Evolutionary conservation across 2,888 invertebrate genomes (phyloP).

Genomic region (Myopa testacea): DNA sequence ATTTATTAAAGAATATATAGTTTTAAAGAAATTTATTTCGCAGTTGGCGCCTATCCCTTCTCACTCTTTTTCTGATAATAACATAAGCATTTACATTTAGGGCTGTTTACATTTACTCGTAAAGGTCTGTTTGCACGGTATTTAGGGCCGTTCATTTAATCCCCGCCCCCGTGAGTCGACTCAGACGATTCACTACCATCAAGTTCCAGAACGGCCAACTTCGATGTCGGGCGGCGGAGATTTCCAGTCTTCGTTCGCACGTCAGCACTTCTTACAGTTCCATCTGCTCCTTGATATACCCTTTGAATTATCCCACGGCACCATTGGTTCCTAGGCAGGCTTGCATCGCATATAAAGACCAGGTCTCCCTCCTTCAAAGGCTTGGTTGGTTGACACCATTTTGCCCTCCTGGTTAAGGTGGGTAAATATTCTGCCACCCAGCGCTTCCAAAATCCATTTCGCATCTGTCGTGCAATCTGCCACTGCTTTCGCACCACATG

Average conservation of each 20-base stretch:
- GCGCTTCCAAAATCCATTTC: neutral
- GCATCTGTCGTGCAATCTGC: slow-evolving; percentile 1
- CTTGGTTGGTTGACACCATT: slow-evolving; percentile 2
- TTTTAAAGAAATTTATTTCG: no score
- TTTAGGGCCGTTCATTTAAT: neutral
- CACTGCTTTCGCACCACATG: slow-evolving; percentile 9
- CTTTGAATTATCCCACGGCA: slow-evolving; percentile 45
- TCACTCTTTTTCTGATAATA: neutral
- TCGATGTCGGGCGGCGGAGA: slow-evolving; percentile 49
- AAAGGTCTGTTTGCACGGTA: no score
- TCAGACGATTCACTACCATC: slow-evolving; percentile 54
- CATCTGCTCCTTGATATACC: slow-evolving; percentile 48
- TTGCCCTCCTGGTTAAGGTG: slow-evolving; percentile 29
- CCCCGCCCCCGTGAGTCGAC: slow-evolving; percentile 43
- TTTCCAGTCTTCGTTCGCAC: slow-evolving; percentile 48
- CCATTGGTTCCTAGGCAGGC: neutral
- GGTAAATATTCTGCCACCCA: neutral
- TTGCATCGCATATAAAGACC: neutral
- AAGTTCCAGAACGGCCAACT: slow-evolving; percentile 62
- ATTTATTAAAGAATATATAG: no score
- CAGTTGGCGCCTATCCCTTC: no score
- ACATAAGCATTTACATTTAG: neutral
- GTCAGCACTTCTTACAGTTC: slow-evolving; percentile 48
- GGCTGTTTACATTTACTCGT: neutral
- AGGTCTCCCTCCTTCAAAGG: neutral